A percentile compares a stretch with the other conserved stretches of the same genome.
Conservation (phyloP, 2,888 invertebrate species). For the Drosophila mettleri region DNA sequence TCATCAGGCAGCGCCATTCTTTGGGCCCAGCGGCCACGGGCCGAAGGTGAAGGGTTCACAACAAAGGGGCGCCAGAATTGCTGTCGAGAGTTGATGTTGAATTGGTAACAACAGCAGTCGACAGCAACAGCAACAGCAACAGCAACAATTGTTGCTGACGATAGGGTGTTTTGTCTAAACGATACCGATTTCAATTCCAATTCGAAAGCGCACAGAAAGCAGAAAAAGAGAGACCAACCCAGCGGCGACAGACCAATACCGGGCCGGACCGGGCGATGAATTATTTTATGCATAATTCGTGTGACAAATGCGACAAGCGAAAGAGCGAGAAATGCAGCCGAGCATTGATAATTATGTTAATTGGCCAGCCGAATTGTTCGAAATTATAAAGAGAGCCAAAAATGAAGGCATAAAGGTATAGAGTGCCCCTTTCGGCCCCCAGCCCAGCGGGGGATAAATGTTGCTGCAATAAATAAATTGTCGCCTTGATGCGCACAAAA, state of each 20-base stretch:
- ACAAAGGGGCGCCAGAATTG: constrained; percentile 47
- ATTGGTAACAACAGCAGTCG: constrained; percentile 68
- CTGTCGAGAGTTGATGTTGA: constrained; percentile 36
- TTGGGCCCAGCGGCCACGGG: background rate
- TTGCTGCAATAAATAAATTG: constrained; percentile 53
- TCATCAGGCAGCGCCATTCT: constrained; percentile 30
- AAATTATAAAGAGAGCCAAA: constrained; percentile 17
- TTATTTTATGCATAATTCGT: constrained; percentile 73
- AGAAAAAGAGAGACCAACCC: constrained; percentile 3
- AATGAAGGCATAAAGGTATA: background rate
- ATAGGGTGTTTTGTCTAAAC: constrained; percentile 43
- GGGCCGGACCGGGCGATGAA: constrained; percentile 19
- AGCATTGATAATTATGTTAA: constrained; percentile 78
- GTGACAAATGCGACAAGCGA: constrained; percentile 66
- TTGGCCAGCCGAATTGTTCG: constrained; percentile 58
- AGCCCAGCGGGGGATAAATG: constrained; percentile 29
- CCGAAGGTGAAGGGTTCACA: constrained; percentile 61
- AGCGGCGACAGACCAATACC: constrained; percentile 4
- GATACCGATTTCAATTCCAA: constrained; percentile 54
- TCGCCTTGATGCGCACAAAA: constrained; percentile 40
- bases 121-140: constrained; percentile 13
- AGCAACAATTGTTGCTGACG: constrained; percentile 26
- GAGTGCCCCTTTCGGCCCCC: background rate
- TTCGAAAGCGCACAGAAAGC: constrained; percentile 73
- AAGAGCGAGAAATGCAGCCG: constrained; percentile 59